Percentiles rank a stretch among this genome's conserved stretches.
Evolutionary conservation across 2,797 vertebrate species (phyloP).

Genomic region (Luscinia luscinia): DNA sequence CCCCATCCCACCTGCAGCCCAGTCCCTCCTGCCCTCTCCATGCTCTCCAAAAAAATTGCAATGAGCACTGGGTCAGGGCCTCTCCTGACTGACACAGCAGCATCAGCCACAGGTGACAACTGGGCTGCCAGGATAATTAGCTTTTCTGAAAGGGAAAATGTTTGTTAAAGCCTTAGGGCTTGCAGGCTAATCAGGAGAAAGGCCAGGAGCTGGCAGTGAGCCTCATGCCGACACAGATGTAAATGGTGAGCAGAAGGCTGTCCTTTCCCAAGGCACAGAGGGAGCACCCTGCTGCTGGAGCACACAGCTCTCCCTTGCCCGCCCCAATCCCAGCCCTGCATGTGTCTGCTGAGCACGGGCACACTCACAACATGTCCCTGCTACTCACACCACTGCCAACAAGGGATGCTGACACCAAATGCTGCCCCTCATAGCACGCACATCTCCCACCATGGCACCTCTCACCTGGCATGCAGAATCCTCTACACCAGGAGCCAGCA

Average conservation of each 20-base stretch:
- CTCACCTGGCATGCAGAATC: rapidly evolving
- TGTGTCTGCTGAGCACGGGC: rapidly evolving
- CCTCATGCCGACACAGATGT: background rate
- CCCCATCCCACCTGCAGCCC: background rate
- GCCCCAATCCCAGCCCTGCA: background rate
- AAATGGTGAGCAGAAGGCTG: background rate
- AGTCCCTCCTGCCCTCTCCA: background rate
- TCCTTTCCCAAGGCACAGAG: background rate
- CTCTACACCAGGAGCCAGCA: background rate
- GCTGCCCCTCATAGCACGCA: background rate
- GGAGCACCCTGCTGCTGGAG: background rate
- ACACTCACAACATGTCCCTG: rapidly evolving
- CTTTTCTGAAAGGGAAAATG: conserved; percentile 40
- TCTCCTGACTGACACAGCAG: background rate
- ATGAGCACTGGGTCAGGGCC: background rate
- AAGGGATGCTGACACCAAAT: background rate
- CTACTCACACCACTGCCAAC: rapidly evolving
- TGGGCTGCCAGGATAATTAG: background rate
- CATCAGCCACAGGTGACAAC: background rate
- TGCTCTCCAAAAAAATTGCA: rapidly evolving
- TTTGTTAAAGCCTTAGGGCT: conserved; percentile 53
- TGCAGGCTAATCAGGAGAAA: background rate
- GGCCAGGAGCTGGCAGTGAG: background rate
- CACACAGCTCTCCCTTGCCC: rapidly evolving
- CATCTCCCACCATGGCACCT: rapidly evolving